A percentile compares a stretch with the other conserved stretches of the same genome.
phyloP scores from a whole-genome alignment of 2,888 invertebrate species.

The Iphiclides podalirius region DNA sequence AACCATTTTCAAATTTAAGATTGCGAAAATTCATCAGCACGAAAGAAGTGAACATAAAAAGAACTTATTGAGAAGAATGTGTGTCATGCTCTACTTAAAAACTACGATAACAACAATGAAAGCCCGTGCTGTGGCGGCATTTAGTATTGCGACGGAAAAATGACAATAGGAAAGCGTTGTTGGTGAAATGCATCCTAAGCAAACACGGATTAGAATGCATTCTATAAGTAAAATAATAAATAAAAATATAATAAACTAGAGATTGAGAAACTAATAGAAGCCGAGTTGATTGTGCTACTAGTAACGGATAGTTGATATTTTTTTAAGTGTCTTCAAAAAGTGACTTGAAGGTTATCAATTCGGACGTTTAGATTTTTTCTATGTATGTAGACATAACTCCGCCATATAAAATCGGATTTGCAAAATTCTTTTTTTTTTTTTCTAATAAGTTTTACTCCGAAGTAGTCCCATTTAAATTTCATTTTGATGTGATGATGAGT shows the following conservation, averaged over 20 bases:
- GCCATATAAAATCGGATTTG: no score
- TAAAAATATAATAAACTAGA: not conserved
- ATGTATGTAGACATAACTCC: no score
- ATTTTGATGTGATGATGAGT: no score
- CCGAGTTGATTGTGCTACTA: no score
- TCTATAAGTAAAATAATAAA: not conserved
- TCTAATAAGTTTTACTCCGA: no score
- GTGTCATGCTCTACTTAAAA: conserved; percentile 19
- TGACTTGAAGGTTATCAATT: no score
- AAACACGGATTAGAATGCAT: conserved; percentile 14
- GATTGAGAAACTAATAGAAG: no score
- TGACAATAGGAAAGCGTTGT: conserved; percentile 19
- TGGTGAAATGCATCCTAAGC: conserved; percentile 14
- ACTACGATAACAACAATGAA: conserved; percentile 15
- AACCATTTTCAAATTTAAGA: not conserved
- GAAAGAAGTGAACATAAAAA: conserved; percentile 2
- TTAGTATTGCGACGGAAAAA: conserved; percentile 18
- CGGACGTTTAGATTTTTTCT: no score
- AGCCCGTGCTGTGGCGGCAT: conserved; percentile 15
- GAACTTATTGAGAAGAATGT: conserved; percentile 15
- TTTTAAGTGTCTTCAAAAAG: no score
- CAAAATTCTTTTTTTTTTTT: no score
- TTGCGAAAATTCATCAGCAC: not conserved
- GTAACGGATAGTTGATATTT: no score
- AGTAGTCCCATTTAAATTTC: no score